Evolutionary conservation across 2,113 vertebrate species (phyloP).

Genomic region (Balaeniceps rex): DNA sequence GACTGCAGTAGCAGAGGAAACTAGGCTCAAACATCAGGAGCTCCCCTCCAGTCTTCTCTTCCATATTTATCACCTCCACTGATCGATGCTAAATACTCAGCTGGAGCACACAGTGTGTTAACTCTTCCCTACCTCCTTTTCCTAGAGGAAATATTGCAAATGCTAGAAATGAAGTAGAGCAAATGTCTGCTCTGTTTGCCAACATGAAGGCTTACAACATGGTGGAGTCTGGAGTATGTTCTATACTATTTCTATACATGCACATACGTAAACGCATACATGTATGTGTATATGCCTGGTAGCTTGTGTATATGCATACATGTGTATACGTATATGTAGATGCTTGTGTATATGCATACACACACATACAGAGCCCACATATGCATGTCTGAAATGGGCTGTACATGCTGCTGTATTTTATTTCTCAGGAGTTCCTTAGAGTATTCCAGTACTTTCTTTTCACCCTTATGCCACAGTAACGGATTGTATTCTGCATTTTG

Average conservation of each 20-base stretch:
- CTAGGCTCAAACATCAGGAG: neutral
- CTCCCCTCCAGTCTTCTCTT: neutral
- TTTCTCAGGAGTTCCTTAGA: neutral
- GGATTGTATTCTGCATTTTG: neutral
- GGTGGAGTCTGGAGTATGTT: neutral
- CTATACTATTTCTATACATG: neutral
- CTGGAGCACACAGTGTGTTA: neutral
- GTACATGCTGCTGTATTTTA: neutral
- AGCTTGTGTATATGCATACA: neutral
- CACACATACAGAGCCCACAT: neutral
- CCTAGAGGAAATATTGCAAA: neutral
- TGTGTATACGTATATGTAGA: too few species aligned
- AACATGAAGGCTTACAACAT: neutral
- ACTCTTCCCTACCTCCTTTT: neutral
- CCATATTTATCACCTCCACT: neutral
- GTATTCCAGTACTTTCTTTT: neutral
- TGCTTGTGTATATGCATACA: neutral
- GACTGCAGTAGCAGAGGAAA: neutral
- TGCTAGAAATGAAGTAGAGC: neutral
- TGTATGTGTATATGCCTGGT: accelerated
- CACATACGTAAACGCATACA: accelerated
- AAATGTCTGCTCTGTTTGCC: neutral
- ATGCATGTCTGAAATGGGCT: neutral
- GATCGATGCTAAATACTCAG: neutral
- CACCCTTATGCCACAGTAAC: neutral